Evolutionary conservation across 1,140 invertebrate species (phyloP).

Genomic region (Scaptomyza montana): DNA sequence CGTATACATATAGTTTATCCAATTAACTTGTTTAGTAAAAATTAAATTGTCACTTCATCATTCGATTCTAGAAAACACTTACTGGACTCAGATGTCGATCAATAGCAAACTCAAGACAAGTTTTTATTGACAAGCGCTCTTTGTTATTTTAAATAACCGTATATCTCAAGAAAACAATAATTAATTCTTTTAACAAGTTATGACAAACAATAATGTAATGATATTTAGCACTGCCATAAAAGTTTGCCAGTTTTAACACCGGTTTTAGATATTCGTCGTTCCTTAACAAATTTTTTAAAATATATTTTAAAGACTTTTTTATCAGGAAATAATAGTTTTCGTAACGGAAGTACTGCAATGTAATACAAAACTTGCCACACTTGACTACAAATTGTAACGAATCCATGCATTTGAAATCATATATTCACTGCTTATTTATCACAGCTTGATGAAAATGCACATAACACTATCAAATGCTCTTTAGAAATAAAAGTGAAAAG

Average conservation of each 20-base stretch:
- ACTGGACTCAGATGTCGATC: background rate
- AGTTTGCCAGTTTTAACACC: background rate
- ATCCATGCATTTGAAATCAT: background rate
- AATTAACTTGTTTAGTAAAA: too few relatives aligned
- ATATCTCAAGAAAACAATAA: background rate
- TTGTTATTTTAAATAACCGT: background rate
- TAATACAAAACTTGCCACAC: background rate
- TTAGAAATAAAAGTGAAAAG: conserved; percentile 7
- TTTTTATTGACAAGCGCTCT: background rate
- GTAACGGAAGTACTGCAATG: background rate
- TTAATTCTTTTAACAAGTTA: background rate
- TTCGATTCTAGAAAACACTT: too few relatives aligned
- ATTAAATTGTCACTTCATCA: too few relatives aligned
- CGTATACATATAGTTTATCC: background rate
- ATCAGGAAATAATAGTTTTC: background rate
- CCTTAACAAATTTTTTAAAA: background rate
- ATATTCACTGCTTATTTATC: background rate
- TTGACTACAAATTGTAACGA: background rate
- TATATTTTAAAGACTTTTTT: background rate
- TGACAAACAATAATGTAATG: too few relatives aligned
- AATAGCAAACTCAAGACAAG: background rate
- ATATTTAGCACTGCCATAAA: background rate
- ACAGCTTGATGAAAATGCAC: background rate
- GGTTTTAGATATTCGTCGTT: background rate
- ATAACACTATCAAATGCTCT: background rate